Percentiles rank a stretch among this genome's conserved stretches.
These are phyloP conservation scores for Pristiophorus japonicus DNA, from an alignment of 2,113 vertebrate species.

Conservation along the genomic window DNA sequence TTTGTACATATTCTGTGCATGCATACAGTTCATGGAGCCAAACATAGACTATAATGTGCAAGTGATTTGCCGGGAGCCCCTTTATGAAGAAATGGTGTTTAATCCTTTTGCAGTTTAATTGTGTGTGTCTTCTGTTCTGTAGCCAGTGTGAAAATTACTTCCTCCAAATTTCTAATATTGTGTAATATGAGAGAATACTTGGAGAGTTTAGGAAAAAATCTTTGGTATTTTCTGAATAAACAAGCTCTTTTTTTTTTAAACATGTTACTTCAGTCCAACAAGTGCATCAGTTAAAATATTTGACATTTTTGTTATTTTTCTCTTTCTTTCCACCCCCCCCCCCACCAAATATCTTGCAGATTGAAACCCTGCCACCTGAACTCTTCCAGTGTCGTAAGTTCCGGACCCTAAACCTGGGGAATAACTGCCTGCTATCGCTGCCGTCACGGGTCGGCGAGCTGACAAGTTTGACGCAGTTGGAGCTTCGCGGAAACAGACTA, in stretches of 20 bases:
- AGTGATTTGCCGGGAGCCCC: not conserved
- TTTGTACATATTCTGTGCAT: not conserved
- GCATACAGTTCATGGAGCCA: not conserved
- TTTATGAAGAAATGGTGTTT: not conserved
- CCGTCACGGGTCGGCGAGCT: slow-evolving; percentile 86
- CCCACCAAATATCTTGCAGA: slow-evolving; percentile 58
- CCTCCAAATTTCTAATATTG: not conserved
- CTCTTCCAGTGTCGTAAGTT: slow-evolving; percentile 95
- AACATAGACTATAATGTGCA: not conserved
- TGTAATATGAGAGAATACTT: not conserved
- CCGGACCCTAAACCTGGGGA: slow-evolving; percentile 84
- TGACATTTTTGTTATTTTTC: slow-evolving; percentile 8
- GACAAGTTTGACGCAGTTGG: slow-evolving; percentile 79
- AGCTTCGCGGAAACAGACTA: slow-evolving; percentile 85
- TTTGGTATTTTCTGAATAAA: not conserved
- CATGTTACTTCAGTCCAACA: not conserved
- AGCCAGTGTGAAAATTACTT: not conserved
- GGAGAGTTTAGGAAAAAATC: not conserved
- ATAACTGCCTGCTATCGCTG: slow-evolving; percentile 81
- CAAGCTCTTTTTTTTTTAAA: not conserved
- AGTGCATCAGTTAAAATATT: not conserved
- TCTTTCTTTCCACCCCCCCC: not conserved
- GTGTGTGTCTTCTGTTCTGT: not conserved
- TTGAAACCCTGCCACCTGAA: slow-evolving; percentile 83
- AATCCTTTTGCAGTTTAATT: not conserved